Evolutionary conservation across 2,113 vertebrate genomes (phyloP).

Genomic region (Brienomyrus longianalis): DNA sequence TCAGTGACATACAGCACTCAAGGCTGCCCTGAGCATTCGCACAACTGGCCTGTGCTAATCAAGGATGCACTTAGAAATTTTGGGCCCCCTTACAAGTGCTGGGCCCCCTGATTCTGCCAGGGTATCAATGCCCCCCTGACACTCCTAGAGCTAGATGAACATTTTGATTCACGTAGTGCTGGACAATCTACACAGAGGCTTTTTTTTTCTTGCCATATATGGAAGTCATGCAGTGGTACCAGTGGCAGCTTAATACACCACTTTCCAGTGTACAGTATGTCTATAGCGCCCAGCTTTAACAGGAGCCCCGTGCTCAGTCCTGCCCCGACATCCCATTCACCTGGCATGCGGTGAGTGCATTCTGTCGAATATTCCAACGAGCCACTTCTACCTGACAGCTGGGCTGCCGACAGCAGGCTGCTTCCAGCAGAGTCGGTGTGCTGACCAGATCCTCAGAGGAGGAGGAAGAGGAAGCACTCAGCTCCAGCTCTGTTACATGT

Average conservation of each 20-base stretch:
- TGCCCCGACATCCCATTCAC: neutral
- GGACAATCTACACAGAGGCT: neutral
- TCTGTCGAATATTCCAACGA: neutral
- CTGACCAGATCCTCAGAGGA: neutral
- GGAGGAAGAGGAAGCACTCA: neutral
- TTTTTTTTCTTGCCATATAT: neutral
- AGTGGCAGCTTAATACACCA: neutral
- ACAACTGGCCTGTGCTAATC: neutral
- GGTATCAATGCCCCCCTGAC: no score
- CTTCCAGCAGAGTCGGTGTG: neutral
- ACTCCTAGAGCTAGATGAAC: neutral
- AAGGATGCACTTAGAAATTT: neutral
- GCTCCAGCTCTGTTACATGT: neutral
- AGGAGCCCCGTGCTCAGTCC: neutral
- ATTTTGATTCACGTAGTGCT: neutral
- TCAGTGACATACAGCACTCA: neutral
- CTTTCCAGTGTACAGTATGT: neutral
- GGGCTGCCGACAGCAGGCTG: neutral
- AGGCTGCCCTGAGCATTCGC: neutral
- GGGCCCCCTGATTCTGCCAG: neutral
- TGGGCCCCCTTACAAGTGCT: neutral
- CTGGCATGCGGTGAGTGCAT: neutral
- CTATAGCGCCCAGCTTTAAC: neutral
- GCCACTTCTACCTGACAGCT: neutral
- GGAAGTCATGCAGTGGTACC: neutral